These are phyloP conservation scores for Ictidomys tridecemlineatus DNA, from an alignment of 2,113 vertebrate species.

Conservation along the genomic window DNA sequence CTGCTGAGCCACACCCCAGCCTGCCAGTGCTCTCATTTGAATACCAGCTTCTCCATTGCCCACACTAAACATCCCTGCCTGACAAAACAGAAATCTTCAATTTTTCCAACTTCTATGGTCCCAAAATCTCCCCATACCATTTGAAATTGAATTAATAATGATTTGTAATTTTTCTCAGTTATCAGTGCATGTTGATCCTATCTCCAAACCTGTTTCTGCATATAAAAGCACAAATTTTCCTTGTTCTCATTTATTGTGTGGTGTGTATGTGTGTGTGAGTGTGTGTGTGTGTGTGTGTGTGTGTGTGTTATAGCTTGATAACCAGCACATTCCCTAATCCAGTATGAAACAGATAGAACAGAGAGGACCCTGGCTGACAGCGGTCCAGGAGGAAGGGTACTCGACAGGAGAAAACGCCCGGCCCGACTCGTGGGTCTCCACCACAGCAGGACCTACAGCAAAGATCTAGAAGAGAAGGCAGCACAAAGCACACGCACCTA, in stretches of 20 bases:
- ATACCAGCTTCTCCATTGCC: neutral
- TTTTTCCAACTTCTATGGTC: neutral
- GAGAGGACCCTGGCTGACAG: no score
- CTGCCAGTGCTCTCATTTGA: neutral
- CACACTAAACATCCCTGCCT: neutral
- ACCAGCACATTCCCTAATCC: neutral
- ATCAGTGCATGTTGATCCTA: neutral
- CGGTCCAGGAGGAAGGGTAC: neutral
- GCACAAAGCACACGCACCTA: neutral
- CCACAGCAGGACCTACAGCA: neutral
- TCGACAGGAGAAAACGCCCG: neutral
- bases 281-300: neutral
- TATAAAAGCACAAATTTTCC: neutral
- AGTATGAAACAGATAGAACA: neutral
- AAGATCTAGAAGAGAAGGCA: neutral
- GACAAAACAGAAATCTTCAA: neutral
- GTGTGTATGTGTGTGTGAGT: no score
- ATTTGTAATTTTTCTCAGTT: neutral
- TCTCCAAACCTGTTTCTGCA: neutral
- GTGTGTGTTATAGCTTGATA: neutral
- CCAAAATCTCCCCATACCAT: neutral
- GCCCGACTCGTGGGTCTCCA: neutral
- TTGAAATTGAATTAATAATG: neutral
- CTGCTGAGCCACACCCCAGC: no score
- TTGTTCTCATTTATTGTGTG: neutral